These are phyloP conservation scores for Pipistrellus pygmaeus DNA, from an alignment of 2,797 vertebrate species.

Conservation along the genomic window DNA sequence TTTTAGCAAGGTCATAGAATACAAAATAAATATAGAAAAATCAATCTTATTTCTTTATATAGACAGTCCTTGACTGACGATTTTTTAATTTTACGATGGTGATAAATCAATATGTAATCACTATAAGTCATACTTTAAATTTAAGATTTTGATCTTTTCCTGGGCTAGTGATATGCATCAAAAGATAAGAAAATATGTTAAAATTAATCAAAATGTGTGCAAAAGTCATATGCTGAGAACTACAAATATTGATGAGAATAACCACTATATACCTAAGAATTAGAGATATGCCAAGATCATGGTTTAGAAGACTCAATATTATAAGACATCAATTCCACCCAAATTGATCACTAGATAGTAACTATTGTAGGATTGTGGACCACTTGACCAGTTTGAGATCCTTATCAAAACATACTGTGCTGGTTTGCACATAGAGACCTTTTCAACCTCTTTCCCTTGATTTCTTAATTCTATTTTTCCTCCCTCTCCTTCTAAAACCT, in stretches of 20 bases:
- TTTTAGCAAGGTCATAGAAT: not conserved
- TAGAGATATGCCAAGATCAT: no score
- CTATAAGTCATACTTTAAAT: not conserved
- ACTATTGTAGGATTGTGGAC: no score
- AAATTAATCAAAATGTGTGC: no score
- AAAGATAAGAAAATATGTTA: no score
- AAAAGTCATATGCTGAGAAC: no score
- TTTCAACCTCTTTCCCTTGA: not conserved
- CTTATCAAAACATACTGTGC: not conserved
- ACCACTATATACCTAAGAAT: no score
- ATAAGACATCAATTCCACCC: no score
- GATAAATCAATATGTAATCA: not conserved
- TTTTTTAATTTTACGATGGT: not conserved
- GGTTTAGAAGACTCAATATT: no score
- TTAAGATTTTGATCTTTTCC: not conserved
- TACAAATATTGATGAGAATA: no score
- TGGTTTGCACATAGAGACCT: not conserved
- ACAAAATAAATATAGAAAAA: not conserved
- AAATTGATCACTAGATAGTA: no score
- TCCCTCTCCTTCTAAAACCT: not conserved
- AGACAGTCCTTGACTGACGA: not conserved
- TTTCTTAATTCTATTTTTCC: not conserved
- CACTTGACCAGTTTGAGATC: not conserved
- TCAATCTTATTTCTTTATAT: not conserved
- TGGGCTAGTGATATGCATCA: not conserved